phyloP scores from a whole-genome alignment of 1,140 invertebrate genomes.

The Stegodyphus mimosarum region DNA sequence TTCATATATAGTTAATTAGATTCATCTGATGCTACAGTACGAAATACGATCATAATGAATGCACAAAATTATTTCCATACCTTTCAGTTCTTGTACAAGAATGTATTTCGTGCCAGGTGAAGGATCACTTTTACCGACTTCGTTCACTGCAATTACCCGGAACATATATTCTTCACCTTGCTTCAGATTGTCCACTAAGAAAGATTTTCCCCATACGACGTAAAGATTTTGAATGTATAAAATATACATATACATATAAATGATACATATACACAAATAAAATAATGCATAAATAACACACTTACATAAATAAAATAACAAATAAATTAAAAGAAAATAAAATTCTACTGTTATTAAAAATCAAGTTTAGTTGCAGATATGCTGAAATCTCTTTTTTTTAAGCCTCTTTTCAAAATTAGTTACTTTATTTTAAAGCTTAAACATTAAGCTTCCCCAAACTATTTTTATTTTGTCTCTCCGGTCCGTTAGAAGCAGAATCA shows the following conservation, averaged over 20 bases:
- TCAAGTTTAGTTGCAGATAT: no score
- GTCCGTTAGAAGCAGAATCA: no score
- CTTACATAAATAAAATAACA: background rate
- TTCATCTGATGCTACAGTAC: no score
- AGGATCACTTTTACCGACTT: constrained; percentile 81
- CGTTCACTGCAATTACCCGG: constrained; percentile 84
- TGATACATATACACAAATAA: background rate
- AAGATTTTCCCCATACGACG: background rate
- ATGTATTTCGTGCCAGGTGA: constrained; percentile 70
- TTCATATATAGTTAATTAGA: no score
- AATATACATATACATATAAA: background rate
- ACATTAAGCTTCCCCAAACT: no score
- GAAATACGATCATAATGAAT: constrained; percentile 18
- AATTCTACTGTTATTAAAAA: no score
- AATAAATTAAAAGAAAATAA: no score
- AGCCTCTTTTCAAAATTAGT: no score
- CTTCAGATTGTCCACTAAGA: constrained; percentile 77
- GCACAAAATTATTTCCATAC: constrained; percentile 72
- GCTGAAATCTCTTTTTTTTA: no score
- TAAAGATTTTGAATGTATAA: no score
- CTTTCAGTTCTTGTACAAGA: constrained; percentile 43
- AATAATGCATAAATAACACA: background rate
- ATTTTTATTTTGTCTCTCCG: no score
- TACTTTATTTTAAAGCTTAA: no score
- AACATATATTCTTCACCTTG: constrained; percentile 86